Base-by-base conservation (phyloP, 2,797 vertebrate species). In the Myotis daubentonii region DNA sequence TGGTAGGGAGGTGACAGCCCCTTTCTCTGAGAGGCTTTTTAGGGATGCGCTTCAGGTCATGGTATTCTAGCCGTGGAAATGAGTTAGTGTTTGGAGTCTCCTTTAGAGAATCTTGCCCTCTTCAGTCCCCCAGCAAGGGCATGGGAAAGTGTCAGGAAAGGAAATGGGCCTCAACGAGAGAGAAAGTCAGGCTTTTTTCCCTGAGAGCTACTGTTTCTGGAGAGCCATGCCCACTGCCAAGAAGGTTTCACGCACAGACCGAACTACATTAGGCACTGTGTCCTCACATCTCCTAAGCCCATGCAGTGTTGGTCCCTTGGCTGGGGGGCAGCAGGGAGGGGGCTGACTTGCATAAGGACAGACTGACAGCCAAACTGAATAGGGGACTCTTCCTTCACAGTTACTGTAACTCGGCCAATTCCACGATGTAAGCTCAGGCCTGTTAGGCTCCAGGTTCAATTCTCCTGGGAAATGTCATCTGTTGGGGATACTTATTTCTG, bases 401-500 rank as follows among this genome's bases (percentile, higher is more conserved):
- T 72, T 78, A 68, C 5, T 78, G 28, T 55, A 33, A 91, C 33
- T 55, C 62, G 28, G 51, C 8, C 38, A 51, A 8, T 80, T 81
- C 38, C 51, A 51, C 51, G 49, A 86, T 44, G 79, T 89, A 44
- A 89, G 38, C 47, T 85, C 72, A 74, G 62, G 36, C 81, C 16
- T 57, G 23, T 33, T 28, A 76, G 38, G 60, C 13, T n/a, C n/a
- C 38, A 55, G 10, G 55, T 75, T 72, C 68, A 36, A 5, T 70
- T 66, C 75, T 89, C 53, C 51, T 70, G 44, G 90, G 65, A 88
- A 93, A 83, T 75, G 22, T 30, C 66, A 47, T 92, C 66, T 81
- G 44, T 83, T 85, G 28, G 44, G 55, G 53, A 30, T 49, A 65
- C 28, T 83, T 68, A 84, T 85, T 95, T 89, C 87, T 66, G 36